These are phyloP conservation scores for Synanthedon tipuliformis DNA, from an alignment of 2,888 invertebrate species.

Conservation along the genomic window DNA sequence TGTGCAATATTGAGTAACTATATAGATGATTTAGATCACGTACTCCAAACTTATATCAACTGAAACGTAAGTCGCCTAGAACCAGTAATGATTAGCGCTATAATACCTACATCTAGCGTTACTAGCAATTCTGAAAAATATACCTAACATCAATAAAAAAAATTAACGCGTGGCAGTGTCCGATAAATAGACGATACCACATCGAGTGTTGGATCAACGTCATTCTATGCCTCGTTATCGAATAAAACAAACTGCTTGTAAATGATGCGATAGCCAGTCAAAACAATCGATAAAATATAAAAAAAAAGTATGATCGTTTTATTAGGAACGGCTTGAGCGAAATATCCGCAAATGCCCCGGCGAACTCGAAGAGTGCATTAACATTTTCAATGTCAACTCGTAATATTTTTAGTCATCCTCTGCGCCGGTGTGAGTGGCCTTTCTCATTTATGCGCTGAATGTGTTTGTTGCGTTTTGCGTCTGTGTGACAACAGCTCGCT, in stretches of 20 bases:
- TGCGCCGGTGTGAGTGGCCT: conserved; percentile 48
- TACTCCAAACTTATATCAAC: neutral
- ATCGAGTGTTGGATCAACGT: neutral
- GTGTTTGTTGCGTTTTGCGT: conserved; percentile 17
- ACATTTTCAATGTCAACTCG: conserved; percentile 68
- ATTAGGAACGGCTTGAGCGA: conserved; percentile 24
- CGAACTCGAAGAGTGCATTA: conserved; percentile 57
- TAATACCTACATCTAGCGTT: no score
- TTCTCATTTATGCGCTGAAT: conserved; percentile 28
- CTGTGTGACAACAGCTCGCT: conserved; percentile 23
- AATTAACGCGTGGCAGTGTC: no score
- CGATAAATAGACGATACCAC: neutral
- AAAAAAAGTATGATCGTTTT: conserved; percentile 22
- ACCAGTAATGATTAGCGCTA: neutral
- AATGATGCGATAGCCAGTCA: conserved; percentile 43
- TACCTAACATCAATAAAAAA: no score
- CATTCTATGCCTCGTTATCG: neutral
- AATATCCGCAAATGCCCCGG: conserved; percentile 51
- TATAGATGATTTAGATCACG: neutral
- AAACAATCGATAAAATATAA: conserved; percentile 52
- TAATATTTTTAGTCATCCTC: conserved; percentile 64
- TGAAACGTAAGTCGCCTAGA: neutral
- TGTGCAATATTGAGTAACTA: neutral
- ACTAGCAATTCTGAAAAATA: no score
- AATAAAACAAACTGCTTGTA: conserved; percentile 14